Evolutionary conservation across 2,797 vertebrate genomes (phyloP).

Genomic region (Poeciliopsis gracilis): DNA sequence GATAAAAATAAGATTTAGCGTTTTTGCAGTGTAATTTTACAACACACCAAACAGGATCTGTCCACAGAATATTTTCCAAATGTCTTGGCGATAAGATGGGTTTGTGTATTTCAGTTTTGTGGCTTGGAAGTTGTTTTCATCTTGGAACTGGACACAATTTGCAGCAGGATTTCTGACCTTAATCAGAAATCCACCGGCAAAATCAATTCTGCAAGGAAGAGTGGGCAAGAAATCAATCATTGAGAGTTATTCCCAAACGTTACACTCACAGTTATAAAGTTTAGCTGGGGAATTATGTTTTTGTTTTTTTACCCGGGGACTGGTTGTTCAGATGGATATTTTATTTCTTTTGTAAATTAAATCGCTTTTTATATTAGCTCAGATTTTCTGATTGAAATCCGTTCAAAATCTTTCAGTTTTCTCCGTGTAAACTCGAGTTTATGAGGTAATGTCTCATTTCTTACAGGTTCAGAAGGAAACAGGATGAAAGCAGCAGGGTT

Average conservation of each 20-base stretch:
- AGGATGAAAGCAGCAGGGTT: constrained; percentile 24
- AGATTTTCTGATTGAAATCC: background rate
- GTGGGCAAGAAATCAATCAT: background rate
- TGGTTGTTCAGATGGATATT: background rate
- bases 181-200: background rate
- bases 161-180: background rate
- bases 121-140: no score
- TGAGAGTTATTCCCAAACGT: background rate
- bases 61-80: background rate
- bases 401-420: background rate
- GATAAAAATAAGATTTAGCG: no score
- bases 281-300: background rate
- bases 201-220: background rate
- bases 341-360: background rate
- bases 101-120: background rate
- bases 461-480: background rate
- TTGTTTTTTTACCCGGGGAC: background rate
- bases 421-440: background rate
- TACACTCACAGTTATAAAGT: background rate
- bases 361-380: background rate
- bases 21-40: background rate
- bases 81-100: background rate
- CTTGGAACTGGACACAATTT: background rate
- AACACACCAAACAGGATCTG: background rate
- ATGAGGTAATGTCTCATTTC: background rate